These are phyloP conservation scores for Drosophila sulfurigaster DNA, from an alignment of 1,140 invertebrate genomes.

Conservation along the genomic window DNA sequence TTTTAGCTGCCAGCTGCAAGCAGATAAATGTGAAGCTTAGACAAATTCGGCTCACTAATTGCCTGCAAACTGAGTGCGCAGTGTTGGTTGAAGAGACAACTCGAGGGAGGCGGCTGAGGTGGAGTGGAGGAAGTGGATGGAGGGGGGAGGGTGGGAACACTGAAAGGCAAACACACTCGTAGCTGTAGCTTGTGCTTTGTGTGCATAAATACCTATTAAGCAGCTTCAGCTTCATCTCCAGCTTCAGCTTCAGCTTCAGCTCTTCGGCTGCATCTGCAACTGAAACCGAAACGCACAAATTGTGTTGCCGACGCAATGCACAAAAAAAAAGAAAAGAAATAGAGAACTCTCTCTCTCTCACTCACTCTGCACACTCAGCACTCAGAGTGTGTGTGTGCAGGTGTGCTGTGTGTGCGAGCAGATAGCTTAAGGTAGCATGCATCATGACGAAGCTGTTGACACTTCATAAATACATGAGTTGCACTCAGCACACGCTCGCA, in stretches of 20 bases:
- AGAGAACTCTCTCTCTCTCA: slow-evolving; percentile 27
- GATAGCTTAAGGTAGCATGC: slow-evolving; percentile 68
- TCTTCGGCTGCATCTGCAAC: slow-evolving; percentile 3
- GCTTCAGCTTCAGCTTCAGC: slow-evolving; percentile 1
- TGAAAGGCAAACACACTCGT: slow-evolving; percentile 1
- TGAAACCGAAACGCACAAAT: slow-evolving; percentile 11
- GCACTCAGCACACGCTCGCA: slow-evolving; percentile 54
- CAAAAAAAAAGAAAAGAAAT: slow-evolving; percentile 35
- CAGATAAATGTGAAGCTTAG: slow-evolving; percentile 16
- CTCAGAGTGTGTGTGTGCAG: slow-evolving; percentile 4
- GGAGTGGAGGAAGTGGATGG: no score
- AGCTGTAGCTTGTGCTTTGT: slow-evolving; percentile 19
- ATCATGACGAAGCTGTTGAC: slow-evolving; percentile 79
- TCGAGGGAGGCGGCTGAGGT: no score
- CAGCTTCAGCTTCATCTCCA: slow-evolving; percentile 3
- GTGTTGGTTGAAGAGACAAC: neutral
- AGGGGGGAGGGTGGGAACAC: no score
- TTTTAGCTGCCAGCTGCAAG: neutral
- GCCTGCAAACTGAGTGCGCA: slow-evolving; percentile 1
- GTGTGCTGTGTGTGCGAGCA: slow-evolving; percentile 31
- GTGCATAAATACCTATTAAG: slow-evolving; percentile 35
- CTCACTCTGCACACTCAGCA: neutral
- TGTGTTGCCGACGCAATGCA: slow-evolving; percentile 26
- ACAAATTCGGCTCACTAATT: slow-evolving; percentile 13
- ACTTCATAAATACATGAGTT: slow-evolving; percentile 82